Base-by-base conservation (phyloP, 2,888 invertebrate genomes). In the Rhodophaea formosa region DNA sequence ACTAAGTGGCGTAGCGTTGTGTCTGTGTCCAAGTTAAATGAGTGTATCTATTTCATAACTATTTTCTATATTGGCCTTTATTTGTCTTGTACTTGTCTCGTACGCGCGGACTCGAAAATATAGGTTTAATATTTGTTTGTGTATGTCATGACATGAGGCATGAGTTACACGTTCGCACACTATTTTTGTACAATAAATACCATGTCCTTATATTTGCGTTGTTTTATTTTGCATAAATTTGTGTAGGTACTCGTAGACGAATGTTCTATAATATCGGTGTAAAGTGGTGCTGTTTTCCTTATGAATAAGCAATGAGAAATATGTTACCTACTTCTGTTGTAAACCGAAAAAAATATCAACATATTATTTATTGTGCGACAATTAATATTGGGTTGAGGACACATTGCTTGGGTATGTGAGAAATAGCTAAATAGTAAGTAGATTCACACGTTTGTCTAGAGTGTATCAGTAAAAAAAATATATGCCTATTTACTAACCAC, bases 141-240 rank as follows among this genome's bases (percentile, higher is more conserved):
- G 87, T 86, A 84, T 80, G 86, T 87, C 84, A 83, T 83, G 86
- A 86, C 84, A 83, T 83, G 86, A 86, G 80, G 81, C 86, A 88
- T 86, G 88, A 85, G 83, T 86, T 85, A 84, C 86, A 84, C 86
- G 86, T 88, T 88, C 88, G 89, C 90, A 89, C 90, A 89, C 87
- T 91, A 91, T 91, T 91, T 91, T 91, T 91, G 88, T 91, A 91
- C 88, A 91, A 91, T 91, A 91, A 90, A 89, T 88, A 89, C 86
- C 86, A 86, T 88, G 90, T 88, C 88, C 88, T 82, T 81, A 86
- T 82, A 80, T 77, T 72, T 65, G 61, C 68, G 71, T 88, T 84
- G 88, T 91, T 91, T 91, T 84, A 88, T 90, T 89, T 83, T 51
- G 63, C 60, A 67, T 62, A 62, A 60, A 63, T 67, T 70, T 67